Conservation (phyloP, 2,113 vertebrate genomes). For the Candoia aspera region DNA sequence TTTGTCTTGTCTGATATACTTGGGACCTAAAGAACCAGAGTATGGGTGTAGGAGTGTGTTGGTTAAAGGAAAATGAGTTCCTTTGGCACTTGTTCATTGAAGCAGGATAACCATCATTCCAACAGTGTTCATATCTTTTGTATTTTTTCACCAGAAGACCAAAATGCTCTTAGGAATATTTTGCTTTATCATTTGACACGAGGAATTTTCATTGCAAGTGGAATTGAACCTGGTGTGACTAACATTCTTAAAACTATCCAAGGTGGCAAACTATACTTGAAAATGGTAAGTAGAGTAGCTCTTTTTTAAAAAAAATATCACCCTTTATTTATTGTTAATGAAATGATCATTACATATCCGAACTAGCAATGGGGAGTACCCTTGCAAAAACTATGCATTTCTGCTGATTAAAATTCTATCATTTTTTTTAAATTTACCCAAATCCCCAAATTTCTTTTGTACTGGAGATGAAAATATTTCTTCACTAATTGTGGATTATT, state of each 20-base stretch:
- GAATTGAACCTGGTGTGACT: slow-evolving; percentile 91
- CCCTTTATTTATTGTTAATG: not conserved
- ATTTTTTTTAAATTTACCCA: not conserved
- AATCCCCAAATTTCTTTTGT: not conserved
- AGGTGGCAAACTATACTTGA: slow-evolving; percentile 86
- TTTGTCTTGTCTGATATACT: not conserved
- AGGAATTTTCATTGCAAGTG: slow-evolving; percentile 88
- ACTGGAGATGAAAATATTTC: not conserved
- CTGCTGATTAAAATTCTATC: not conserved
- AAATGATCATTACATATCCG: not conserved
- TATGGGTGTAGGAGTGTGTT: not conserved
- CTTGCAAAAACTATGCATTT: not conserved
- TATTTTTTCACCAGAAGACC: slow-evolving; percentile 75
- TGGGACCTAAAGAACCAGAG: not conserved
- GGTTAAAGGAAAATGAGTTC: not conserved
- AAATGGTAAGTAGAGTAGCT: slow-evolving; percentile 79
- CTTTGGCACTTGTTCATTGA: not conserved
- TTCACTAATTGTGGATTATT: not conserved
- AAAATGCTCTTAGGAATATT: slow-evolving; percentile 88
- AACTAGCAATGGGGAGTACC: not conserved
- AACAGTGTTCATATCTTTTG: not conserved
- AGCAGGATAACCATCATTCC: not conserved
- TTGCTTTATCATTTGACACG: slow-evolving; percentile 91
- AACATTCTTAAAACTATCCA: slow-evolving; percentile 92
- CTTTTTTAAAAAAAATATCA: not conserved